A percentile compares a stretch with the other conserved stretches of the same genome.
phyloP scores from a whole-genome alignment of 2,113 vertebrate species.

The Thunnus maccoyii region DNA sequence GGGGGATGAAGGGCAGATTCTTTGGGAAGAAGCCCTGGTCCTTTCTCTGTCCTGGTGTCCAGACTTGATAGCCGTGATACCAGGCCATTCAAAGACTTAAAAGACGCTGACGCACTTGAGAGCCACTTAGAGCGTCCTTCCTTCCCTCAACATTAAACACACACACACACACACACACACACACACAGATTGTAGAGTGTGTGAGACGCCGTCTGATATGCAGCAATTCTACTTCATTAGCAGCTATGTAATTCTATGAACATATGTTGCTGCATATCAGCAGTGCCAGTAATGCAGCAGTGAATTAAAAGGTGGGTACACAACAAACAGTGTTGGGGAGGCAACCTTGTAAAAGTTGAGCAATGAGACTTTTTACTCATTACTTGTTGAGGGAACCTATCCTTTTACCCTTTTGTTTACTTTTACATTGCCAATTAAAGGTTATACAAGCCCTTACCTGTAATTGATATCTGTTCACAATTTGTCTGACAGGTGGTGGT shows the following conservation, averaged over 20 bases:
- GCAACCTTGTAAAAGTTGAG: no score
- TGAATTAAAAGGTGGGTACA: no score
- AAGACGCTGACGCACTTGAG: constrained; percentile 80
- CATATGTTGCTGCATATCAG: not conserved
- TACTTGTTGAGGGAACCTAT: no score
- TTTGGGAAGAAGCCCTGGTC: constrained; percentile 77
- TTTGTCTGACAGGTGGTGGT: no score
- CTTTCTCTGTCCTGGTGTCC: constrained; percentile 79
- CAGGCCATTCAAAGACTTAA: constrained; percentile 86
- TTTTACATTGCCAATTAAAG: no score
- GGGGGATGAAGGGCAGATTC: constrained; percentile 69
- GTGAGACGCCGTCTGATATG: constrained; percentile 1
- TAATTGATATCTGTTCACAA: no score
- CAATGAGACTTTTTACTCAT: no score
- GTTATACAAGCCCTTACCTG: no score
- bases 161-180: constrained; percentile 24
- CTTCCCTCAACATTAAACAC: constrained; percentile 45
- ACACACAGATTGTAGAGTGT: not conserved
- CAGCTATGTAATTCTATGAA: no score
- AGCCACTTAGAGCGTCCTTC: constrained; percentile 72
- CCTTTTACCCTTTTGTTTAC: no score
- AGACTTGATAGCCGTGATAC: constrained; percentile 86
- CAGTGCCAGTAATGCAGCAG: no score
- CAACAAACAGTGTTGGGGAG: no score
- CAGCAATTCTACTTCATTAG: not conserved